Base-by-base conservation (phyloP, 30 jellyfish, hydroid and myxozoan genomes). In the Phacellophora camtschatica region DNA sequence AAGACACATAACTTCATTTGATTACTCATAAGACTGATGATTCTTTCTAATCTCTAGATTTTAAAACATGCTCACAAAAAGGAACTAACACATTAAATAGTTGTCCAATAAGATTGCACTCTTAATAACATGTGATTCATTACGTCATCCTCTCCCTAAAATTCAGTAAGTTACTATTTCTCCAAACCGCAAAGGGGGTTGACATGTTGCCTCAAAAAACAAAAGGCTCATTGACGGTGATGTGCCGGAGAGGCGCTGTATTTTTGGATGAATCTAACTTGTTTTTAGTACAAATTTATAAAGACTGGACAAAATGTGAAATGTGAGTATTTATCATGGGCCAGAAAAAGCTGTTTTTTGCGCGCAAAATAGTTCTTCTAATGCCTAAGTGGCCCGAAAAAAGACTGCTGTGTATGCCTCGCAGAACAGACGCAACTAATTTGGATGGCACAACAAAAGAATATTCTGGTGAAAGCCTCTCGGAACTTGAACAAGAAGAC, bases 301-400 rank as follows among this genome's bases (percentile, higher is more conserved):
- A 75, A 25, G 41, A 31, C 33, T 20, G 48, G 25, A 46, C 28
- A 23, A 50, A 37, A 31, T 73, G 36, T 8, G 24, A 8, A 22
- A 27, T 20, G 9, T 74, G 50, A 28, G 43, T 32, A 4, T 33
- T 33, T n/a, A 37, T 20, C 22, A 28, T 39, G 25, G 81, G 80
- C 88, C 88, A 55, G 67, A 42, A 75, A 41, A 24, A 75, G 27
- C 64, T 16, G 20, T 55, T 18, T 53, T 57, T 35, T 5, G 68
- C 27, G 43, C 81, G 80, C 51, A 24, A 28, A 43, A 57, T 27
- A 50, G 70, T 75, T 6, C 48, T 23, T 43, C 35, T 56, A 54
- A 55, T 43, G 13, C 88, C 87, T 16, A 74, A 35, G 31, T 75
- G 86, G 58, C 80, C 83, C 41, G 74, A 45, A 51, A 50, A 45